Conservation (phyloP, 2,888 invertebrate species). For the Caenorhabditis plicata region DNA sequence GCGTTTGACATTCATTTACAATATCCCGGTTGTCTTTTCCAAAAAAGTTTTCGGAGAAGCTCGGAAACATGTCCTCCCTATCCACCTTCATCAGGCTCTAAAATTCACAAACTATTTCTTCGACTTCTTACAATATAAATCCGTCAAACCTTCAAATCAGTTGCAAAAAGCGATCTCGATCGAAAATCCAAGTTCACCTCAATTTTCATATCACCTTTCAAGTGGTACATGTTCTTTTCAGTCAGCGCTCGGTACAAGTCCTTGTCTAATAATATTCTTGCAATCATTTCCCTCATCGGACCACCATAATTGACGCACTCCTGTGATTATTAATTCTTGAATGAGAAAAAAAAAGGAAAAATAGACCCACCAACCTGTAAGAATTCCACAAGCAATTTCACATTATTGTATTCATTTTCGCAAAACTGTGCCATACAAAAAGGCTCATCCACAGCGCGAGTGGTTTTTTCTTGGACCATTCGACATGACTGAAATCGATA, state of each 20-base stretch:
- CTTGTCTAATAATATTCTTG: conserved; percentile 39
- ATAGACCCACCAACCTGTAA: conserved; percentile 29
- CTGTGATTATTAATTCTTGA: conserved; percentile 13
- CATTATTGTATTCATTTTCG: not conserved
- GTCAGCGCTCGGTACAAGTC: conserved; percentile 38
- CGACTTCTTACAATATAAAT: too few species aligned
- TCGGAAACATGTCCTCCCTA: not conserved
- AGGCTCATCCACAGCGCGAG: too few species aligned
- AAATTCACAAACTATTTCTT: not conserved
- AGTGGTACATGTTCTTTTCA: conserved; percentile 19
- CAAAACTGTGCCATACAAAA: too few species aligned
- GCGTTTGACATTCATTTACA: conserved; percentile 13
- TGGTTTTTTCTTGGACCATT: too few species aligned
- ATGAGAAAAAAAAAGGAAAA: not conserved
- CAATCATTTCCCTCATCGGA: conserved; percentile 42
- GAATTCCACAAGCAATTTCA: conserved; percentile 19
- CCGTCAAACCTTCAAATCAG: too few species aligned
- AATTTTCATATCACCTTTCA: conserved; percentile 6
- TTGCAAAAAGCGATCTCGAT: conserved; percentile 1
- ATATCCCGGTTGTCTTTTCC: conserved; percentile 8
- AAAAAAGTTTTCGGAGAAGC: too few species aligned
- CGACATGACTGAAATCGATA: too few species aligned
- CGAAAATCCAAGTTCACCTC: conserved; percentile 21
- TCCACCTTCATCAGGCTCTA: not conserved
- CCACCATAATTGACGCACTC: conserved; percentile 47